Base-by-base conservation (phyloP, 2,113 vertebrate species). In the Carassius auratus region DNA sequence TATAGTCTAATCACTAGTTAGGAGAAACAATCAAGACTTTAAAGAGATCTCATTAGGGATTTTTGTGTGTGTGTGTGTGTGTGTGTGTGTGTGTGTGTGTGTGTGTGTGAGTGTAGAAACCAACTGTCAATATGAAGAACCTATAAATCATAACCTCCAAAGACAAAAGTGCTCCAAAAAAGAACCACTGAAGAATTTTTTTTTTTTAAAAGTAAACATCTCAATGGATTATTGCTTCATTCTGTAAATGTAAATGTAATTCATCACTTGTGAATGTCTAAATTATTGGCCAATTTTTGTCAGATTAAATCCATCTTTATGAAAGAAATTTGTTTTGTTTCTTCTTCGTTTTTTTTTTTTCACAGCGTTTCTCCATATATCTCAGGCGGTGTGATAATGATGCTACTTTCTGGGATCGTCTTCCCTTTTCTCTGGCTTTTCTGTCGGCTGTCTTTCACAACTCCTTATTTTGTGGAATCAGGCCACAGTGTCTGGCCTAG, bases 401-500 rank as follows among this genome's bases (percentile, higher is more conserved):
- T 38, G 45, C 81, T 62, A 77, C 48, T 89, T 81, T 81, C 87
- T 87, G 55, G 69, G 17, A 87, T 64, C 76, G 85, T 84, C 85
- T 73, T 76, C 17, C 50, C 66, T 76, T 83, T 52, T 42, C 30
- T 61, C 26, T 75, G 45, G 45, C 62, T 59, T 77, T 52, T 85
- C 84, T 82, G 55, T 33, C 55, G 33, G 33, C 55, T 59, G 87
- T 88, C 84, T 91, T 86, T 81, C 85, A 90, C 91, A 92, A 89
- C 89, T 91, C 91, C 76, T 90, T 69, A 85, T 90, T 91, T 90
- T 84, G 89, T 91, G 90, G 91, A 93, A 89, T 84, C 79, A 13
- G 88, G 90, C 90, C 90, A 92, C 86, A 85, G 88, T 85, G 69
- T 90, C 80, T 90, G 79, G 66, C 74, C 75, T 61, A 69, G 48